Base-by-base conservation (phyloP, 2,113 vertebrate genomes). In the Pelvicachromis taeniatus region DNA sequence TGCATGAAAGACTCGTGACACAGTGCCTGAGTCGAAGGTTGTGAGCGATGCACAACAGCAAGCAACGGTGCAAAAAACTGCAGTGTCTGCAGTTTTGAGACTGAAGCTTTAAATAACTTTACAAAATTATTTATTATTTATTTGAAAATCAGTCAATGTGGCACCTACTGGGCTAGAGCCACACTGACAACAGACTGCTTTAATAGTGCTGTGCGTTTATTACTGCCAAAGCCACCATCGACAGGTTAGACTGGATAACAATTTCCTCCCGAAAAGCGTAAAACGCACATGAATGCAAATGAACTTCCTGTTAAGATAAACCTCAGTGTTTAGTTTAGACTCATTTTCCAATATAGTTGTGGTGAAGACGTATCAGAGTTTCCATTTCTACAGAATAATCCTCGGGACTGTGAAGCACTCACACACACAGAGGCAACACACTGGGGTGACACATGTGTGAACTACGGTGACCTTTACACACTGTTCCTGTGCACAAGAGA, bases 361-460 rank as follows among this genome's bases (percentile, higher is more conserved):
- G 70, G 11, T 40, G 56, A 58, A 61, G 21, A 58, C 13, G 21
- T 16, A 61, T 55, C 5, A 11, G 53, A 81, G 55, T n/a, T 75
- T 52, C 8, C 65, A 59, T 83, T 88, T 88, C 54, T 55, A 55
- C 0, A 12, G 42, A 45, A 58, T 55, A 48, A 54, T 26, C 70
- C 53, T 73, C 26, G 23, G 14, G 40, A 19, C 40, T 7, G 38
- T 85, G 75, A 59, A 48, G 63, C 50, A 4, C 42, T 88, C 35
- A 21, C 45, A 26, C 81, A 88, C 54, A 83, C 70, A 6, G 17
- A 88, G 78, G 91, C 85, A 82, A 65, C 92, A 87, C 78, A 81
- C 59, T 7, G 73, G 55, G 55, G 87, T 75, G 84, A 88, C 52
- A 58, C 68, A 82, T 5, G 50, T 79, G 84, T 88, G 85, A 86